Evolutionary conservation across 2,113 vertebrate genomes (phyloP).

Genomic region (Sigmodon hispidus): DNA sequence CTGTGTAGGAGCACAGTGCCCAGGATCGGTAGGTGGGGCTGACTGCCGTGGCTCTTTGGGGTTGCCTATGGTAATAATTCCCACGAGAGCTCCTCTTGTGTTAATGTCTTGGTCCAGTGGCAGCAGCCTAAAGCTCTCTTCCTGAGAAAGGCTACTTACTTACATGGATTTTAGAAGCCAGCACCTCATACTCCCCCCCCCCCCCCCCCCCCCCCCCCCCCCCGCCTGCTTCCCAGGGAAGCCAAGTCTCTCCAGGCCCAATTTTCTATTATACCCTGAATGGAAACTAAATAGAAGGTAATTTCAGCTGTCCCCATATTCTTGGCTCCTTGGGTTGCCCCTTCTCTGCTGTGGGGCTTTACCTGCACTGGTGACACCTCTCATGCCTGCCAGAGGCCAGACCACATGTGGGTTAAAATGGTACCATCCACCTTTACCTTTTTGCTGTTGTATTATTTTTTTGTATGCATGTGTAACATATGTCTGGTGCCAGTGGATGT

Average conservation of each 20-base stretch:
- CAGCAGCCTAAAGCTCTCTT: neutral
- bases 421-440: neutral
- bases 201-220: no score
- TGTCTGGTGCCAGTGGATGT: no score
- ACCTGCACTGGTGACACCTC: neutral
- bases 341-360: neutral
- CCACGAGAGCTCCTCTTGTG: neutral
- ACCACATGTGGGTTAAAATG: neutral
- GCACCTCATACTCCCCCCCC: neutral
- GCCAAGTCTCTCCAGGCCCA: neutral
- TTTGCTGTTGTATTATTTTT: neutral
- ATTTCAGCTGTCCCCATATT: neutral
- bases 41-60: neutral
- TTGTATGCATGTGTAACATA: no score
- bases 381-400: neutral
- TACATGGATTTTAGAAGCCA: neutral
- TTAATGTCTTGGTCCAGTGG: neutral
- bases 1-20: neutral
- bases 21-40: conserved; percentile 48
- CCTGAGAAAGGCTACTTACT: neutral
- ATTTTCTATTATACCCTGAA: conserved; percentile 11
- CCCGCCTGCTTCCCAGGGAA: neutral
- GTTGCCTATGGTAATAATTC: neutral
- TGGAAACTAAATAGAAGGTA: neutral
- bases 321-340: neutral